These are phyloP conservation scores for Antechinus flavipes DNA, from an alignment of 2,113 vertebrate species.

Conservation along the genomic window DNA sequence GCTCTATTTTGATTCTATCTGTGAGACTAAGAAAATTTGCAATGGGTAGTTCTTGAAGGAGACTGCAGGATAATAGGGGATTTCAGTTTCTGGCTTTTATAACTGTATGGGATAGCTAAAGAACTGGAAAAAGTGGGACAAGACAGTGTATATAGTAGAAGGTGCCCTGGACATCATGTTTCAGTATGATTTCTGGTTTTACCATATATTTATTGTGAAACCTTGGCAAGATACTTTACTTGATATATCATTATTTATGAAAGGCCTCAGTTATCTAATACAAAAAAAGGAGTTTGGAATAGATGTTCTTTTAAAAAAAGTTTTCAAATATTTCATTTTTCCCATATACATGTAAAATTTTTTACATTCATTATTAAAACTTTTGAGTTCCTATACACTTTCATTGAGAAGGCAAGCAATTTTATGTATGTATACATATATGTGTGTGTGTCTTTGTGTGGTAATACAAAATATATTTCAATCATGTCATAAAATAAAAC, in stretches of 20 bases:
- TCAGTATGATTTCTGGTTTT: neutral
- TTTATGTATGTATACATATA: neutral
- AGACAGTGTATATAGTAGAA: neutral
- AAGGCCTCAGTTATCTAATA: neutral
- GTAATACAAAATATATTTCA: too few species aligned
- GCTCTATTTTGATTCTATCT: neutral
- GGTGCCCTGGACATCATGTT: neutral
- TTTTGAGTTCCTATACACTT: neutral
- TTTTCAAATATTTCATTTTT: neutral
- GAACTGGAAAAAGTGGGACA: neutral
- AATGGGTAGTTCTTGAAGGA: neutral
- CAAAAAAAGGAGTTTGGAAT: neutral
- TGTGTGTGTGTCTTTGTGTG: too few species aligned
- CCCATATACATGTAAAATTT: neutral
- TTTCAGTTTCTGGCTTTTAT: neutral
- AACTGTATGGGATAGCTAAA: neutral
- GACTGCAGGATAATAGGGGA: too few species aligned
- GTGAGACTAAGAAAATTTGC: neutral
- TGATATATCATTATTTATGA: neutral
- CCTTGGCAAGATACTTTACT: neutral
- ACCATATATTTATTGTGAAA: neutral
- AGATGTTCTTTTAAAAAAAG: neutral
- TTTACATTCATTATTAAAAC: neutral
- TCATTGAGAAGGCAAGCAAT: neutral
- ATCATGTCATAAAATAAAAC: too few species aligned